Evolutionary conservation across 2,113 vertebrate species (phyloP), one percentile per base, ranked within the genome.

Genomic region (Pachycephala philippinensis): DNA sequence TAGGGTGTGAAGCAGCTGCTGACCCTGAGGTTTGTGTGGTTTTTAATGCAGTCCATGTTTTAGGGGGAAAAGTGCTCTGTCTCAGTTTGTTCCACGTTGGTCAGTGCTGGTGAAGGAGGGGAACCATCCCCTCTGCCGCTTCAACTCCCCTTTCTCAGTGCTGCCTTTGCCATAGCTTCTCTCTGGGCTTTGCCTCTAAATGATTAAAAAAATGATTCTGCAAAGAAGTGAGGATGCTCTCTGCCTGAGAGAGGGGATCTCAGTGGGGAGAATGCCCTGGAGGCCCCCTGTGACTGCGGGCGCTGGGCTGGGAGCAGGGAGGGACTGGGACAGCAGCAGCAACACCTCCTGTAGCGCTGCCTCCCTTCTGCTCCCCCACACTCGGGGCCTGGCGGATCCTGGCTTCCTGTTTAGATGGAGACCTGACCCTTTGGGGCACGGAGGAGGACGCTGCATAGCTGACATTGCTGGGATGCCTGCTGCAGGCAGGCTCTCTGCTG

Each of bases 401-500:
- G 2, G 74, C 53, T 89, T 90, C 86, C 91, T 83, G 66, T 72
- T 84, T 59, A 21, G 71, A 54, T 42, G 60, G 71, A 89, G 71
- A 23, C 11, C 68, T 88, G 85, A 84, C 68, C 83, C 85, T 71
- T 0, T 24, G 42, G 49, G 90, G 50, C 84, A 54, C 26, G 11
- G 49, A 27, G 76, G 45, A 82, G 79, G 56, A 37, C 18, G 7
- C 9, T 1, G 72, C 93, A 90, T 86, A 83, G 71, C 79, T 13
- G 3, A 63, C 88, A 92, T 90, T 93, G 75, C 86, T 92, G 95
- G 56, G 27, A 95, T 96, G 93, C 96, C 86, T 95, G 66, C 33
- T 54, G 30, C 9, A 14, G 35, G 52, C 44, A 5, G 44, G 39
- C 40, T 75, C 66, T 23, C 40, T 33, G 39, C 30, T 40, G 56